phyloP scores from a whole-genome alignment of 2,113 vertebrate genomes.

The Mesitornis unicolor region DNA sequence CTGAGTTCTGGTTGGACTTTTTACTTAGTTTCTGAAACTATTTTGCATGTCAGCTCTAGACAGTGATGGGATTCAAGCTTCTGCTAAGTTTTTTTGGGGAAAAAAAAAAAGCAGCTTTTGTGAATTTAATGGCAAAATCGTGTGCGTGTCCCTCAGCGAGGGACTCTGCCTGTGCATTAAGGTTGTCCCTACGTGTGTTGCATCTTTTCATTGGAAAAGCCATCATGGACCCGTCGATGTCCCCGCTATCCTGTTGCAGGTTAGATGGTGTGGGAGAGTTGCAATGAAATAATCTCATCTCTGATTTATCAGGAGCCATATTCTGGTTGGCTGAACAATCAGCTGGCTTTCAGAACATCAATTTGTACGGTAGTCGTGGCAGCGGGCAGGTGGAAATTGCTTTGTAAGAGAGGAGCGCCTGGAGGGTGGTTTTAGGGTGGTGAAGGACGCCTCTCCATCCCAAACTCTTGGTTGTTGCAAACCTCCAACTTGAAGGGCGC shows the following conservation, averaged over 20 bases:
- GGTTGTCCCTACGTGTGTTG: rapidly evolving
- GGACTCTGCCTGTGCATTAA: background rate
- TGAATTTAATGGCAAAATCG: background rate
- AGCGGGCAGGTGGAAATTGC: background rate
- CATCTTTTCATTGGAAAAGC: background rate
- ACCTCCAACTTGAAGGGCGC: no score
- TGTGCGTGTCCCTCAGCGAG: rapidly evolving
- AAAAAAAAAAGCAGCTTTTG: background rate
- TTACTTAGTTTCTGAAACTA: background rate
- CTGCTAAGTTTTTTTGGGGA: background rate
- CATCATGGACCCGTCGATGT: rapidly evolving
- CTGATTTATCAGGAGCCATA: background rate
- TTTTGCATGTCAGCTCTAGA: background rate
- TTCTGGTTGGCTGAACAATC: background rate
- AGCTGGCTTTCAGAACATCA: background rate
- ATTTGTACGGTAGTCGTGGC: background rate
- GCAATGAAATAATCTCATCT: background rate
- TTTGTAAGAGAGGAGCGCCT: background rate
- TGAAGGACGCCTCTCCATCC: background rate
- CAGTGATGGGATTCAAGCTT: background rate
- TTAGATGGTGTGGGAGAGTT: background rate
- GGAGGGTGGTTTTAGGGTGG: background rate
- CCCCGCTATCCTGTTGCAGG: background rate
- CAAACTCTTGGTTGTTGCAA: background rate
- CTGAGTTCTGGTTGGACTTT: background rate